phyloP scores from a whole-genome alignment of 2,888 invertebrate genomes.

The Diarsia rubi region DNA sequence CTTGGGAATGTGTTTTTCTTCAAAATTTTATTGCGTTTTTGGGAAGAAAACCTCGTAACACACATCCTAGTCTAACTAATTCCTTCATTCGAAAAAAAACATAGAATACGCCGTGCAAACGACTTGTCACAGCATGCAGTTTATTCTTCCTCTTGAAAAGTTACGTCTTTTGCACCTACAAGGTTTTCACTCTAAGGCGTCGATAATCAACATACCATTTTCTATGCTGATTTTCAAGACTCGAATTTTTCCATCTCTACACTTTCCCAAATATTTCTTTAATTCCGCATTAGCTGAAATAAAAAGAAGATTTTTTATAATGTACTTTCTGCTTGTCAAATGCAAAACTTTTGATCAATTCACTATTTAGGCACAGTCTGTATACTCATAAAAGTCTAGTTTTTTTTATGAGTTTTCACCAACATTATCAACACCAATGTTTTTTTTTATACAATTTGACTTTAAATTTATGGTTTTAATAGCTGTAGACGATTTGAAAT shows the following conservation, averaged over 20 bases:
- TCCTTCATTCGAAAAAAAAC: too few relatives aligned
- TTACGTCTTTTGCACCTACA: too few relatives aligned
- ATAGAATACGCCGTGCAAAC: too few relatives aligned
- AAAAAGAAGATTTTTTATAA: conserved; percentile 4
- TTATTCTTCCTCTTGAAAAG: too few relatives aligned
- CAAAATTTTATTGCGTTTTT: too few relatives aligned
- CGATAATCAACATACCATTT: conserved; percentile 91
- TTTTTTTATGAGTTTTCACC: background rate
- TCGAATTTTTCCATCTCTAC: conserved; percentile 95
- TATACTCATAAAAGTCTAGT: background rate
- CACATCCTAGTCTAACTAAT: too few relatives aligned
- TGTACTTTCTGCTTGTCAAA: background rate
- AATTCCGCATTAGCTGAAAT: conserved; percentile 95
- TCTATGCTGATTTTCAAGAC: conserved; percentile 96
- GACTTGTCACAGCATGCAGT: too few relatives aligned
- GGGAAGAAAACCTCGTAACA: too few relatives aligned
- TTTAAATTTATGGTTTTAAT: background rate
- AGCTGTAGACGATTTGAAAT: background rate
- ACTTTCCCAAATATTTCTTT: conserved; percentile 95
- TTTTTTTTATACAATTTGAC: background rate
- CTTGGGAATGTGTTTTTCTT: too few relatives aligned
- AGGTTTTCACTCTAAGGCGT: too few relatives aligned
- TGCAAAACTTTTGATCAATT: background rate
- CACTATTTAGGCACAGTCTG: background rate
- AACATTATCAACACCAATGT: background rate